Base-by-base conservation (phyloP, 2,888 invertebrate genomes). In the Drosophila vallismaia region DNA sequence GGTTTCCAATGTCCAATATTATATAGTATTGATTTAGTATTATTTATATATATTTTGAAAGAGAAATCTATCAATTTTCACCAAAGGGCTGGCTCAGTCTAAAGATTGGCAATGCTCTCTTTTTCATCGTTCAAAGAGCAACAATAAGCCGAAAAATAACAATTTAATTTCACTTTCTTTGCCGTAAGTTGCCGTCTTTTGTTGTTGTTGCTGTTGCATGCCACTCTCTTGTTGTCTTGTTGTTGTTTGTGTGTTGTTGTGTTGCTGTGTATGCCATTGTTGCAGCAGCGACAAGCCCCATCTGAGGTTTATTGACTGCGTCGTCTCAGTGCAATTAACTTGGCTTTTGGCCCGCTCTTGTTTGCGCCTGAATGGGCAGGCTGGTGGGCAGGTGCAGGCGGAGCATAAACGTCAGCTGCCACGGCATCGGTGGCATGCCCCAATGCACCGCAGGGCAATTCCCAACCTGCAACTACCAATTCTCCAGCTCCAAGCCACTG, bases 141-240 rank as follows among this genome's bases (percentile, higher is more conserved):
- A 36, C 59, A 45, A 54, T 33, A 49, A 45, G 6, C 28, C 28
- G 48, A 62, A 62, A 79, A 79, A 70, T 57, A 74, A 69, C 75
- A 87, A 81, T 81, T 73, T 81, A 86, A 82, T 81, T 81, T 81
- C 81, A 81, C 81, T 81, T 81, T 81, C 88, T 88, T 81, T 82
- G 72, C 63, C 51, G 68, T 51, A 74, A 59, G 68, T 66, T 68
- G 73, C 38, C 19, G 64, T 49, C 10, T 10, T 66, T 54, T 56
- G 19, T 40, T 51, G 57, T 14, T 66, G 76, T 26, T 67, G 64
- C 33, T 55, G 49, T 24, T 48, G 54, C 40, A 29, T 31, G 28
- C 12, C 28, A 19, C 19, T 19, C 19, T 29, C 9, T 24, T 8
- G 29, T 44, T 48, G 29, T 6, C 14, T 14, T 14, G 14, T 14